These are phyloP conservation scores for Aptenodytes patagonicus DNA, from an alignment of 2,113 vertebrate species.

Conservation along the genomic window DNA sequence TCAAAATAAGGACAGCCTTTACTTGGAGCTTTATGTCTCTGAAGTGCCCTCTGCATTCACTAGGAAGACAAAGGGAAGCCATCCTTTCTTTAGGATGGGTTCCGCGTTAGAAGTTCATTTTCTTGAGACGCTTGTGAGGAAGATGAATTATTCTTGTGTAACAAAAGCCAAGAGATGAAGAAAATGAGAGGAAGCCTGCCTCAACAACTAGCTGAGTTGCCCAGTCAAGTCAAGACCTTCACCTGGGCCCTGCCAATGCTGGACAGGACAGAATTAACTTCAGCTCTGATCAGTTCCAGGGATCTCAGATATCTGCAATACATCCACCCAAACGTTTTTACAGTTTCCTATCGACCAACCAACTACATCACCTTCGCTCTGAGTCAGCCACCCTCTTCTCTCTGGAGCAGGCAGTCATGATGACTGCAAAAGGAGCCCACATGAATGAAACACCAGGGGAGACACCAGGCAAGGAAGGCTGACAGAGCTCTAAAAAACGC, in stretches of 20 bases:
- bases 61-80: background rate
- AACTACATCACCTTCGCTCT: background rate
- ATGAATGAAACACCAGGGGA: background rate
- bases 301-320: background rate
- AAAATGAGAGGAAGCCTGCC: background rate
- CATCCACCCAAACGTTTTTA: background rate
- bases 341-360: background rate
- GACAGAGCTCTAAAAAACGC: background rate
- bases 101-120: background rate
- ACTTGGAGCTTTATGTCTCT: background rate
- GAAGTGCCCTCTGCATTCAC: background rate
- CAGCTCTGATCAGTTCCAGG: background rate
- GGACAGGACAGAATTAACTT: background rate
- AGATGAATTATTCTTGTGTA: background rate
- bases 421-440: background rate
- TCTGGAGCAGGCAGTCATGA: background rate
- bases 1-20: background rate
- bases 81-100: background rate
- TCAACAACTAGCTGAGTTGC: background rate
- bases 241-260: background rate
- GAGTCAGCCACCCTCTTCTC: background rate
- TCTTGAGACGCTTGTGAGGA: background rate
- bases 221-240: background rate
- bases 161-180: background rate
- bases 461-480: background rate